phyloP scores from a whole-genome alignment of 2,113 vertebrate species.

The Oncorhynchus tshawytscha region DNA sequence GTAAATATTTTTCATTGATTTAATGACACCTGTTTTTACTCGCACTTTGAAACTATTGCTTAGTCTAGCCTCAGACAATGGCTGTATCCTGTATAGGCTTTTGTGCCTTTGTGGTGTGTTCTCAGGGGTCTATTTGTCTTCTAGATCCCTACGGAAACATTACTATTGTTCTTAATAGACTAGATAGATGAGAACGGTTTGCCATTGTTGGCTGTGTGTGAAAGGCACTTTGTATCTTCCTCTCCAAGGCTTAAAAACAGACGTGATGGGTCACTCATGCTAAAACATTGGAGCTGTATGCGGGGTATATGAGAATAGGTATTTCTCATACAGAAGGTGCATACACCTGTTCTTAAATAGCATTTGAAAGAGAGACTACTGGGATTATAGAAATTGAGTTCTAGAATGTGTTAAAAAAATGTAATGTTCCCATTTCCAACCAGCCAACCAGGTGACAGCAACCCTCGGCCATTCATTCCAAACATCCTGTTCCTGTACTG shows the following conservation, averaged over 20 bases:
- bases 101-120: background rate
- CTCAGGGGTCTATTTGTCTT: constrained; percentile 4
- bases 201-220: constrained; percentile 13
- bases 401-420: background rate
- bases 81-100: no score
- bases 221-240: background rate
- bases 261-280: constrained; percentile 1
- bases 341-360: background rate
- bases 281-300: background rate
- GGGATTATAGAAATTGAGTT: background rate
- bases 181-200: constrained; percentile 25
- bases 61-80: no score
- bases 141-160: constrained; percentile 24
- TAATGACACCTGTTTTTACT: no score
- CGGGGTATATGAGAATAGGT: background rate
- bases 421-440: background rate
- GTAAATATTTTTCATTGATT: no score
- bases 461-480: background rate
- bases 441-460: background rate
- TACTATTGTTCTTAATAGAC: constrained; percentile 14
- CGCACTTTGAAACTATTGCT: no score
- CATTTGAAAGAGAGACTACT: background rate
- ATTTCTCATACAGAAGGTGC: background rate
- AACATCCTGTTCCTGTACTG: background rate
- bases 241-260: constrained; percentile 8